Conservation (phyloP, 2,113 vertebrate genomes). For the Nanger granti region DNA sequence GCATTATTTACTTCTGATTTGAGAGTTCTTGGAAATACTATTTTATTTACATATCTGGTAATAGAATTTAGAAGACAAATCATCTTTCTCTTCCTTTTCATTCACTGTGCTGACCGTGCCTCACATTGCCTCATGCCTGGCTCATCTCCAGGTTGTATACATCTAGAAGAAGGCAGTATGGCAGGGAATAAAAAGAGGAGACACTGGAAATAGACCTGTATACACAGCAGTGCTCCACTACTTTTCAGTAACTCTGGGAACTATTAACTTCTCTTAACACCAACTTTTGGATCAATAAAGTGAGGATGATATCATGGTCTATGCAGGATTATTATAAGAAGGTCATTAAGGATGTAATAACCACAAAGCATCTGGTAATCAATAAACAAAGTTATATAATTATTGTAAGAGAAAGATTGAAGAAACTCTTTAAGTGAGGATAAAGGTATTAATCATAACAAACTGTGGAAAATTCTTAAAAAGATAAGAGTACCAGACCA, state of each 20-base stretch:
- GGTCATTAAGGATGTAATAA: background rate
- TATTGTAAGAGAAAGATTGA: background rate
- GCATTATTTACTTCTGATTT: constrained; percentile 48
- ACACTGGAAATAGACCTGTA: background rate
- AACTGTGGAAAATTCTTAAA: background rate
- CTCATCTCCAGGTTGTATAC: background rate
- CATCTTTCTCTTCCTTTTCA: background rate
- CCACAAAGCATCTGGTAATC: background rate
- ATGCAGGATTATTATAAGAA: background rate
- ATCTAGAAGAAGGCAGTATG: background rate
- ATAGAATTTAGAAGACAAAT: constrained; percentile 26
- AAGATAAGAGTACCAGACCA: background rate
- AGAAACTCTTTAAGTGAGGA: background rate
- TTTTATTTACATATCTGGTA: constrained; percentile 29
- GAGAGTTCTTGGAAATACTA: constrained; percentile 37
- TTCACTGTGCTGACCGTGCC: background rate
- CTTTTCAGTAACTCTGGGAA: background rate
- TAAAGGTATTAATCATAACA: background rate
- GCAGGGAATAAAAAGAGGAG: background rate
- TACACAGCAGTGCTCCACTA: background rate
- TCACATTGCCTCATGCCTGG: background rate
- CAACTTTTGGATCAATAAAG: background rate
- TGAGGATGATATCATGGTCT: background rate
- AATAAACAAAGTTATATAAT: background rate
- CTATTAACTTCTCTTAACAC: background rate